Evolutionary conservation across 1,140 invertebrate genomes (phyloP).

Genomic region (Magallana ariakensis): DNA sequence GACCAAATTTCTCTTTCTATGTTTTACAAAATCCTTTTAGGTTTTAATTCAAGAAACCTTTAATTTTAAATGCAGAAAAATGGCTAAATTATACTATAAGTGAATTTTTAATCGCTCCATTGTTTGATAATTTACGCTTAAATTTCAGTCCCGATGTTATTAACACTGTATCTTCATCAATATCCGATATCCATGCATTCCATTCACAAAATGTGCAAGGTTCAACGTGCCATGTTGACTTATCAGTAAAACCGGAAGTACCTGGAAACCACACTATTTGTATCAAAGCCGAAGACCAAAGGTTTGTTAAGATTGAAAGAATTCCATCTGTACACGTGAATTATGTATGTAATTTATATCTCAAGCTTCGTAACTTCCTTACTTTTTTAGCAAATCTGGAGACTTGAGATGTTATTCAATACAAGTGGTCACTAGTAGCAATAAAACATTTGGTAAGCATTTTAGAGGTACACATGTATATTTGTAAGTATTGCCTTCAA

Average conservation of each 20-base stretch:
- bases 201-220: neutral
- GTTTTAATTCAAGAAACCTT: too few species aligned
- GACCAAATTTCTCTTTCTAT: too few species aligned
- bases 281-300: constrained; percentile 1
- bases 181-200: neutral
- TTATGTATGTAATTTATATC: too few species aligned
- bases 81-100: too few species aligned
- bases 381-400: neutral
- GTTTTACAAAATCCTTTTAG: too few species aligned
- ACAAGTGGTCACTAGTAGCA: neutral
- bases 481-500: neutral
- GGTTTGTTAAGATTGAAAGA: neutral
- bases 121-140: too few species aligned
- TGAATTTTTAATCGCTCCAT: too few species aligned
- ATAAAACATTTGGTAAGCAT: constrained; percentile 22
- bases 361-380: neutral
- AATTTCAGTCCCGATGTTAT: neutral
- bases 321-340: too few species aligned
- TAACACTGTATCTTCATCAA: neutral
- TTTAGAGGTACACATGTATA: neutral
- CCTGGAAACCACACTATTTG: constrained; percentile 13
- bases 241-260: neutral
- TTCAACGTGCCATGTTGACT: neutral
- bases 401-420: neutral
- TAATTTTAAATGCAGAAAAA: too few species aligned